These are phyloP conservation scores for Actinostola sp. DNA, from an alignment of 92 coral and sea anemone genomes.

Conservation along the genomic window DNA sequence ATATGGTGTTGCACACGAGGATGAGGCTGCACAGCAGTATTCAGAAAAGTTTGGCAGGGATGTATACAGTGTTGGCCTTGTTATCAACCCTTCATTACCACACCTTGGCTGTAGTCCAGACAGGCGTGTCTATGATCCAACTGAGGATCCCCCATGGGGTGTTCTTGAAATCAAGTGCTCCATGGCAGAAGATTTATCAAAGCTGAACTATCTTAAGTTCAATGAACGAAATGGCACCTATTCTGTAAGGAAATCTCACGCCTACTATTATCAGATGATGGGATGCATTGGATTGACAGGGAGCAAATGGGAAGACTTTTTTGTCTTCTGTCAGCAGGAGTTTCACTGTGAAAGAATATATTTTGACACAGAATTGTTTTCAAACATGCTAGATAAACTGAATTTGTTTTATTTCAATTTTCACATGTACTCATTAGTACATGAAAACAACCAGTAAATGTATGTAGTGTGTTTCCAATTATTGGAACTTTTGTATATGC, in stretches of 20 bases:
- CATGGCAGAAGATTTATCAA: slow-evolving; percentile 27
- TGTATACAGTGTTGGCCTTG: slow-evolving; percentile 35
- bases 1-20: slow-evolving; percentile 56
- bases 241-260: slow-evolving; percentile 36
- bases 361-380: slow-evolving; percentile 19
- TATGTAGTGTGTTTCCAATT: not conserved
- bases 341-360: slow-evolving; percentile 49
- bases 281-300: slow-evolving; percentile 61
- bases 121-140: slow-evolving; percentile 44
- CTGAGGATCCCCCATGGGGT: slow-evolving; percentile 48
- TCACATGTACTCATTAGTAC: slow-evolving; percentile 5
- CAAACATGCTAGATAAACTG: slow-evolving; percentile 14
- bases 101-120: slow-evolving; percentile 70
- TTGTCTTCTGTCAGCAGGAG: slow-evolving; percentile 32
- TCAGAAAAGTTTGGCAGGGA: slow-evolving; percentile 36
- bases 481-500: not conserved
- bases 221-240: slow-evolving; percentile 33
- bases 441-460: not conserved
- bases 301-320: slow-evolving; percentile 50
- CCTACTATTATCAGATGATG: slow-evolving; percentile 53
- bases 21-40: slow-evolving; percentile 48
- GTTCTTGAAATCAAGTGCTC: slow-evolving; percentile 60
- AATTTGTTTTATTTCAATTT: slow-evolving; percentile 25
- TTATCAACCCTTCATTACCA: slow-evolving; percentile 48
- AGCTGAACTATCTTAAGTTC: slow-evolving; percentile 26